These are phyloP conservation scores for Diarsia dahlii DNA, from an alignment of 2,888 invertebrate genomes.

Conservation along the genomic window DNA sequence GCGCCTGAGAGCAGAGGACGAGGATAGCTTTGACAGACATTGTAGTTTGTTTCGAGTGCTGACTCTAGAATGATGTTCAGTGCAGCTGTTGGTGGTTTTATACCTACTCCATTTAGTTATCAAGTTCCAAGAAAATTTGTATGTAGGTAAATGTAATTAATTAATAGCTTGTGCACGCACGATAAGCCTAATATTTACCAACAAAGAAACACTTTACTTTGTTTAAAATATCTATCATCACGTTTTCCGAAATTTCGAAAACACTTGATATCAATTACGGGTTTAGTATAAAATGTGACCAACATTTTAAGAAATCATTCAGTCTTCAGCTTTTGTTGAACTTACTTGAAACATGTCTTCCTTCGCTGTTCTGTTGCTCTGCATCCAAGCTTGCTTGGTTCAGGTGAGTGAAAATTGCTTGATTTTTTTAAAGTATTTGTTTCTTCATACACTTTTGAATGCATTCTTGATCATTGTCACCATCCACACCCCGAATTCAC, in stretches of 20 bases:
- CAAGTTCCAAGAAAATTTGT: not conserved
- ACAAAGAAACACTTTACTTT: not conserved
- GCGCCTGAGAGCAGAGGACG: not conserved
- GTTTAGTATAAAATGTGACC: conserved; percentile 13
- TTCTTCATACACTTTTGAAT: too few relatives aligned
- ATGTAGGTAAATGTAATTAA: not conserved
- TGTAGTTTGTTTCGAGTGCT: not conserved
- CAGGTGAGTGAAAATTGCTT: conserved; percentile 46
- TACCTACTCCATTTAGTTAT: conserved; percentile 4
- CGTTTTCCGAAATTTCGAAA: conserved; percentile 15
- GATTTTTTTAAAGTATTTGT: too few relatives aligned
- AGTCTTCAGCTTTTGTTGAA: conserved; percentile 47
- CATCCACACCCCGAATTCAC: too few relatives aligned
- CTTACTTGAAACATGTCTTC: conserved; percentile 65
- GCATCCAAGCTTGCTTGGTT: conserved; percentile 71
- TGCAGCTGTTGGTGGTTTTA: conserved; percentile 12
- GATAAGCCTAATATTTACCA: not conserved
- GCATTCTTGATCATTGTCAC: too few relatives aligned
- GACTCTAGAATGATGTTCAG: not conserved
- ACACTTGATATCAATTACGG: not conserved
- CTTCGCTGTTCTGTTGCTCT: conserved; percentile 67
- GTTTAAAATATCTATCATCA: not conserved
- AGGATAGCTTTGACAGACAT: not conserved
- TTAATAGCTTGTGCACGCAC: not conserved
- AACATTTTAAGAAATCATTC: conserved; percentile 25